Conservation (phyloP, 2,113 vertebrate genomes). For the Peromyscus maniculatus region DNA sequence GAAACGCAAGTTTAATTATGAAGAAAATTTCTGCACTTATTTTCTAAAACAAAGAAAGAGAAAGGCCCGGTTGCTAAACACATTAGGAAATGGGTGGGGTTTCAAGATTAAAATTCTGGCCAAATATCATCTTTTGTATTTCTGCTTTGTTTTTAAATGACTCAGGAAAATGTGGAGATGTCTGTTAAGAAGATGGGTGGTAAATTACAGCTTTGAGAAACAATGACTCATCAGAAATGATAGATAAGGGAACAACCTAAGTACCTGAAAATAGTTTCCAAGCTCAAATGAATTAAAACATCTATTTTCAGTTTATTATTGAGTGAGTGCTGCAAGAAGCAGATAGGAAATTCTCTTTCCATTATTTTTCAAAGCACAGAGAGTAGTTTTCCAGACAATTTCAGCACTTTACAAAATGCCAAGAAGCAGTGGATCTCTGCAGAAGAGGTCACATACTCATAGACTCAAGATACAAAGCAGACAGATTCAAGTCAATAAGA, state of each 20-base stretch:
- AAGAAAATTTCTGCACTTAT: constrained; percentile 68
- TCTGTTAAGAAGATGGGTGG: neutral
- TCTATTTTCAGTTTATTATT: constrained; percentile 49
- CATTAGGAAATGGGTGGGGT: constrained; percentile 51
- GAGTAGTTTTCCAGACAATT: constrained; percentile 71
- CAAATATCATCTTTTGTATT: constrained; percentile 52
- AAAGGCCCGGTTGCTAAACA: constrained; percentile 58
- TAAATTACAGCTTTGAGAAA: constrained; percentile 23
- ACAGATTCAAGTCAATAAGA: constrained; percentile 74
- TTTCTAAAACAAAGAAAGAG: neutral
- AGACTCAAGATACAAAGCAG: constrained; percentile 68
- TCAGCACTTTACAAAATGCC: constrained; percentile 66
- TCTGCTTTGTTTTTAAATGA: constrained; percentile 48
- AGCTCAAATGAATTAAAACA: constrained; percentile 67
- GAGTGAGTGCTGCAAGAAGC: neutral
- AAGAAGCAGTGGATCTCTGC: constrained; percentile 60
- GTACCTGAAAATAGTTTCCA: neutral
- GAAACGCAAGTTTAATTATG: constrained; percentile 70
- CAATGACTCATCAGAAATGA: constrained; percentile 37
- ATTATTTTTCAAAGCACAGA: constrained; percentile 70
- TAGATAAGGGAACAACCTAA: constrained; percentile 45
- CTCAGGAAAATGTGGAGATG: constrained; percentile 64
- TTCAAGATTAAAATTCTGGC: constrained; percentile 64
- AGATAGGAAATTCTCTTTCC: constrained; percentile 55
- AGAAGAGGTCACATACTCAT: constrained; percentile 69